Evolutionary conservation across 2,113 vertebrate species (phyloP).

Genomic region (Fregetta grallaria): DNA sequence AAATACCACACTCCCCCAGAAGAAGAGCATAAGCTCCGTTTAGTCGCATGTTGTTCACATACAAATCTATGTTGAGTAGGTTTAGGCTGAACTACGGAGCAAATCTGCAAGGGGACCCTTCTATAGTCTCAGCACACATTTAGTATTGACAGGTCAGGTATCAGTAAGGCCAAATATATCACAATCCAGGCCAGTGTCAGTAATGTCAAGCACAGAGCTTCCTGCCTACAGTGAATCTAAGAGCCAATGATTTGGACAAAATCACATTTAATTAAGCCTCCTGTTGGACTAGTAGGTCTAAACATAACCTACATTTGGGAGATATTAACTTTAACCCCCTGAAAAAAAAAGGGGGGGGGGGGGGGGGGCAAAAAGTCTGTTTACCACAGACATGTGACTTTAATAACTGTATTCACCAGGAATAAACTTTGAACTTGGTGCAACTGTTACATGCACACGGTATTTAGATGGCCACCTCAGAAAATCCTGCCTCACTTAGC

Average conservation of each 20-base stretch:
- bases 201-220: not conserved
- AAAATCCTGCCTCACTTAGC: slow-evolving; percentile 2
- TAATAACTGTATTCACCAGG: not conserved
- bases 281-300: not conserved
- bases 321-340: not conserved
- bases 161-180: not conserved
- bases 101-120: not conserved
- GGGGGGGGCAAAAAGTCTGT: not conserved
- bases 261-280: not conserved
- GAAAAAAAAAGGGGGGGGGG: not conserved
- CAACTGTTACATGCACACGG: not conserved
- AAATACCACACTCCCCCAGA: not conserved
- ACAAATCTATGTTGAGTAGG: not conserved
- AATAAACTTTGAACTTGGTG: not conserved
- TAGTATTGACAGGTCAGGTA: not conserved
- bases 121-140: not conserved
- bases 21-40: not conserved
- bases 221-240: not conserved
- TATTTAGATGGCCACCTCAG: not conserved
- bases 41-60: not conserved
- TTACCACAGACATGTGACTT: not conserved
- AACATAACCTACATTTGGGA: not conserved
- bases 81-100: not conserved
- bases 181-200: not conserved
- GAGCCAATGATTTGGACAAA: not conserved